Conservation (phyloP, 2,888 invertebrate species). For the Cepaea hortensis region DNA sequence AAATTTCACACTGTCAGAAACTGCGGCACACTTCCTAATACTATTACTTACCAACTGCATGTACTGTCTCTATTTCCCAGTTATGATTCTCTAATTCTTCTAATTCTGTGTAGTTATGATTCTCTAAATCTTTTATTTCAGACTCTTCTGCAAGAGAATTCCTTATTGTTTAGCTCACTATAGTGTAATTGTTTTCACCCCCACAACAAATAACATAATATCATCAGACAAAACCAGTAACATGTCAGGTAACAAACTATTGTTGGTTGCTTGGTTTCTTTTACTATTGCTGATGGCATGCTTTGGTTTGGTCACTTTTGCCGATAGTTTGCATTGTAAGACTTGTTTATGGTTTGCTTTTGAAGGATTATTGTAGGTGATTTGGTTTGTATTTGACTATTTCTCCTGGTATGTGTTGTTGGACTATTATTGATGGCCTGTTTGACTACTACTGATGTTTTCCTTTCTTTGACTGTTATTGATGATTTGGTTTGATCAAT, state of each 20-base stretch:
- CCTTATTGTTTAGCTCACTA: too few species aligned
- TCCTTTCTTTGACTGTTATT: too few species aligned
- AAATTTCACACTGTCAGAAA: background rate
- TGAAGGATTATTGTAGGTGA: too few species aligned
- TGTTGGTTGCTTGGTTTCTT: background rate
- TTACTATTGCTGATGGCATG: background rate
- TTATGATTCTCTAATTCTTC: background rate
- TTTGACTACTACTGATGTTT: too few species aligned
- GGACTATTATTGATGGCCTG: too few species aligned
- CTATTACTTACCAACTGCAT: conserved; percentile 26
- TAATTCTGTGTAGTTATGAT: background rate
- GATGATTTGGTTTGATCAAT: too few species aligned
- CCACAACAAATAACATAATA: background rate
- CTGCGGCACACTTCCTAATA: background rate
- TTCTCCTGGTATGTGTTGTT: too few species aligned
- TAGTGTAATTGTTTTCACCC: background rate
- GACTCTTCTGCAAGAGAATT: conserved; percentile 22
- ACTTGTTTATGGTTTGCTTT: too few species aligned
- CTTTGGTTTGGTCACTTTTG: too few species aligned
- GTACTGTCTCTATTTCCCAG: background rate
- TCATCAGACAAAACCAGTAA: background rate
- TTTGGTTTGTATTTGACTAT: too few species aligned
- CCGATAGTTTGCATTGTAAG: too few species aligned
- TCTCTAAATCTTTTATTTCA: background rate
- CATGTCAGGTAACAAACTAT: background rate